Percentiles rank a stretch among this genome's conserved stretches.
Evolutionary conservation across 2,113 vertebrate genomes (phyloP).

Genomic region (Sialia sialis): DNA sequence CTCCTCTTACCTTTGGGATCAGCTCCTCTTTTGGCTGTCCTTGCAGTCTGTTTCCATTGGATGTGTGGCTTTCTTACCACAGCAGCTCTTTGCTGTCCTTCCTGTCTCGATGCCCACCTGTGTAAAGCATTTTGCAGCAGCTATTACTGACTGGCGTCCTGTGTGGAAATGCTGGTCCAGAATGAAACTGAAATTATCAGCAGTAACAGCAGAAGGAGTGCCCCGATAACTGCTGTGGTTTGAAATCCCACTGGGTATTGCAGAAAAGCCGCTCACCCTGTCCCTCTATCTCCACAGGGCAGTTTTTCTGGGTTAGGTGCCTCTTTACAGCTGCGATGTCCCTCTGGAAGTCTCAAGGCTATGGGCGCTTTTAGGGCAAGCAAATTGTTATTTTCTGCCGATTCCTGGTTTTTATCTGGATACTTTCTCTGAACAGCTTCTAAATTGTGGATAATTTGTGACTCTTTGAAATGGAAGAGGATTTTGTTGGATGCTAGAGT

Average conservation of each 20-base stretch:
- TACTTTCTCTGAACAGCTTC: neutral
- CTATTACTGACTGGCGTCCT: neutral
- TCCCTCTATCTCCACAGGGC: too few relatives aligned
- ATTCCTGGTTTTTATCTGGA: neutral
- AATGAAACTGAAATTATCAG: neutral
- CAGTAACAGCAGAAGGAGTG: accelerated
- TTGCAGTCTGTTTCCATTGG: neutral
- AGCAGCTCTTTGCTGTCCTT: neutral
- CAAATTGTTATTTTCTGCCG: neutral
- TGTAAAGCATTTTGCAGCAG: neutral
- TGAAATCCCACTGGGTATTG: neutral
- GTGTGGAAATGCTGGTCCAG: neutral
- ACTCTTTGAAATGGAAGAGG: neutral
- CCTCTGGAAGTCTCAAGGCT: neutral
- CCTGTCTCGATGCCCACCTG: neutral
- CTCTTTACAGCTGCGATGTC: neutral
- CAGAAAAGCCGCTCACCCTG: neutral
- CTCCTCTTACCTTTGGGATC: neutral
- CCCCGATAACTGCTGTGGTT: neutral
- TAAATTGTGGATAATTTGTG: neutral
- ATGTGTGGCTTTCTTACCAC: accelerated
- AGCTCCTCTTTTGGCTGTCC: neutral
- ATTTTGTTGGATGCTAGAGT: neutral
- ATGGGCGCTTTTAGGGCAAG: neutral
- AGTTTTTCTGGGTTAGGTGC: neutral